Base-by-base conservation (phyloP, 2,888 invertebrate species). In the Conistra vaccinii region DNA sequence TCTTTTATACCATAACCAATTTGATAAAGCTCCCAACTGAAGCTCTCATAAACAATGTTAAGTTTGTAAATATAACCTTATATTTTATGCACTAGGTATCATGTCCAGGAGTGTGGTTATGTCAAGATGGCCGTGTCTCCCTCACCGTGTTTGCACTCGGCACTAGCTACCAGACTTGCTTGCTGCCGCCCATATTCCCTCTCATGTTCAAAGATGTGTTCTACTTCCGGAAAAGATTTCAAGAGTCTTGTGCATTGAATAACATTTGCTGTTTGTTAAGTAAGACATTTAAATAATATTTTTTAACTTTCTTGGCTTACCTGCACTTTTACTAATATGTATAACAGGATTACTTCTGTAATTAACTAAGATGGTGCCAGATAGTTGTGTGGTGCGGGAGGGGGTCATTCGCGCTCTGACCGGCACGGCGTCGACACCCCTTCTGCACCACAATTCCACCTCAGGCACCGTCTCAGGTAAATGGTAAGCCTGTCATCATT, bases 51-150 rank as follows among this genome's bases (percentile, higher is more conserved):
- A 3, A n/a, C 4, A 17, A 61, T 45, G 53, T 32, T 48, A 5
- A 6, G 12, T 35, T 76, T 7, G 55, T 32, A 51, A 14, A 26
- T 29, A 48, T 61, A 48, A 58, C 20, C 12, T 55, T 20, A 12
- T 26, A 23, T 65, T 53, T 32, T 65, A 53, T 66, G 92, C 3
- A 0, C 14, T 87, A 98, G 98, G 97, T 98, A 45, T 97, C 98
- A 74, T 98, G 98, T 92, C 98, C 98, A n/a, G 98, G 98, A 51
- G 98, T 98, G 23, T 98, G 98, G 98, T 94, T 98, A 48, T 98
- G 98, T 89, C 97, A 98, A 80, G 97, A 97, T 92, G 98, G 98
- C n/a, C 97, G 97, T 89, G 97, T 98, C 14, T 97, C 98, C 12
- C 94, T 98, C 42, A 97, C 97, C 81, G 96, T 98, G 55, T 97